Conservation (phyloP, 2,797 vertebrate genomes). For the Lithobates pipiens region DNA sequence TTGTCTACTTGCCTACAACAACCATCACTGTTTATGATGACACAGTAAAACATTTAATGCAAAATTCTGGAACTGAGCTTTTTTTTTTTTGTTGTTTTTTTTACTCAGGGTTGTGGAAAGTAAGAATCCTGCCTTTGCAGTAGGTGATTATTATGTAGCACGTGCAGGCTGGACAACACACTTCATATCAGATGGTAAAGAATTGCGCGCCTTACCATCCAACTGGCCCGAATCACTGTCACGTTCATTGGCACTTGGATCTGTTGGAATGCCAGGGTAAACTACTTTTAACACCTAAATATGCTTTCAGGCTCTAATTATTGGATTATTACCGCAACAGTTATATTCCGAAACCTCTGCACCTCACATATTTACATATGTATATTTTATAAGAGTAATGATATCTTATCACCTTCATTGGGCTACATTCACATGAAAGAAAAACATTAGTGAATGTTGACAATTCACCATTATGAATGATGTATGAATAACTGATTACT, state of each 20-base stretch:
- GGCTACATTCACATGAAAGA: too few species aligned
- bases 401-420: too few species aligned
- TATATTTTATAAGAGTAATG: too few species aligned
- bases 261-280: slow-evolving; percentile 92
- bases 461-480: too few species aligned
- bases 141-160: slow-evolving; percentile 76
- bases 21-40: too few species aligned
- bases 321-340: too few species aligned
- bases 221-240: slow-evolving; percentile 85
- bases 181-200: slow-evolving; percentile 79
- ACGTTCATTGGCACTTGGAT: slow-evolving; percentile 84
- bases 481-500: too few species aligned
- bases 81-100: neutral
- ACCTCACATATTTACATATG: too few species aligned
- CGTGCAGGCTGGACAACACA: slow-evolving; percentile 85
- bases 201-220: slow-evolving; percentile 71
- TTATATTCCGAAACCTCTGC: too few species aligned
- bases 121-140: slow-evolving; percentile 80
- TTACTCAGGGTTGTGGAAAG: slow-evolving; percentile 84
- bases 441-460: too few species aligned
- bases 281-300: slow-evolving; percentile 31
- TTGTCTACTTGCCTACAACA: too few species aligned
- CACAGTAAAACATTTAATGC: neutral
- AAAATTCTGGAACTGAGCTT: neutral
- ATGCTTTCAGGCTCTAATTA: too few species aligned